Evolutionary conservation across 2,888 invertebrate genomes (phyloP), one percentile per base, ranked within the genome.

Genomic region (Loripinus fragilis): DNA sequence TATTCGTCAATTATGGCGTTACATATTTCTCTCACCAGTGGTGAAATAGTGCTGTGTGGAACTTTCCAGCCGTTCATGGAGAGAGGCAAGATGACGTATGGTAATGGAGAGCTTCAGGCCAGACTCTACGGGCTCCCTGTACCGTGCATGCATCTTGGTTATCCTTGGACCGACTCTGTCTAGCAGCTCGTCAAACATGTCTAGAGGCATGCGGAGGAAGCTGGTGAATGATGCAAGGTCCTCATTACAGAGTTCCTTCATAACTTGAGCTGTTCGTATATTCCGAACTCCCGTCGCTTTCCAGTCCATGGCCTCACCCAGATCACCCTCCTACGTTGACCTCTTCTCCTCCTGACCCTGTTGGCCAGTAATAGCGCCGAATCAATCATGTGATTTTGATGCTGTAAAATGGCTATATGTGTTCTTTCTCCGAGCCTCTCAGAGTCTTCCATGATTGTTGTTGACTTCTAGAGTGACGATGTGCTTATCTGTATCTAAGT

Each of bases 321-420:
- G 48, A 10, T 48, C n/a, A 10, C 17, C 48, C 48, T 78, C 81
- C 17, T 67, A 78, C 28, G n/a, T 74, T 30, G 81, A 81, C 64
- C 74, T 55, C 45, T 52, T 52, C 72, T 74, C 78, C 42, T 72
- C 76, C 20, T 71, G 79, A 8, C 50, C 48, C 45, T 52, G 80
- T 76, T 12, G 75, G 73, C 72, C 66, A 74, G 50, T 76, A 82
- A 60, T 41, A 76, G 71, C 78, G 78, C 68, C 68, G 42, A 68
- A 17, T 68, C 68, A 38, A 42, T 68, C 28, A 68, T 15, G 23
- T 68, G 2, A 42, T 68, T 35, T 38, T 68, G 68, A 68, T 68
- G 68, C 35, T 68, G 42, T 28, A 68, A 23, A 42, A 42, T 42
- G 42, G 23, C 68, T 68, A 66, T 28, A 38, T 66, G 67, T 10